Conservation (phyloP, 2,113 vertebrate species). For the Siphamia tubifer region DNA sequence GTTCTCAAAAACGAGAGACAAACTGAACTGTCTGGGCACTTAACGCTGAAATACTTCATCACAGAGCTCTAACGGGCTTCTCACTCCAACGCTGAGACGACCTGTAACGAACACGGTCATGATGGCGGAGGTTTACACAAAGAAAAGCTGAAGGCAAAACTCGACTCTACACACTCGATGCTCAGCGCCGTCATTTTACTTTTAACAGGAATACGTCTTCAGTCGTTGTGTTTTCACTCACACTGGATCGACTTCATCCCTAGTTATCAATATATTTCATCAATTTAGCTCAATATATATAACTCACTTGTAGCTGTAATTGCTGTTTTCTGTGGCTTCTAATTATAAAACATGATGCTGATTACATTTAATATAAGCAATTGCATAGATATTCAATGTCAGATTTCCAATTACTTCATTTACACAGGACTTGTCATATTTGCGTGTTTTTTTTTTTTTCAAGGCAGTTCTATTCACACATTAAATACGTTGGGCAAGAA, state of each 20-base stretch:
- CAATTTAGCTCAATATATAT: too few species aligned
- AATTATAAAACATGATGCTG: too few species aligned
- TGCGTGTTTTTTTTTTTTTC: background rate
- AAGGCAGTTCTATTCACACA: background rate
- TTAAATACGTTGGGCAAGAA: background rate
- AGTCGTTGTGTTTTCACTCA: too few species aligned
- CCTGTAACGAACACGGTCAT: background rate
- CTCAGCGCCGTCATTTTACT: background rate
- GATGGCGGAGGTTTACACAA: background rate
- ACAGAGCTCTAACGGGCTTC: background rate
- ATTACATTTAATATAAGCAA: too few species aligned
- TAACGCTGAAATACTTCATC: background rate
- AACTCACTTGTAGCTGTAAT: too few species aligned
- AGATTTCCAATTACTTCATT: slow-evolving; percentile 6
- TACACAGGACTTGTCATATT: background rate
- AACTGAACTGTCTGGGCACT: background rate
- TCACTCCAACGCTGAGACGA: slow-evolving; percentile 10
- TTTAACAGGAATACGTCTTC: too few species aligned
- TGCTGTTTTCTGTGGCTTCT: too few species aligned
- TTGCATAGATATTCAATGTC: slow-evolving; percentile 56
- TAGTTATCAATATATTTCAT: too few species aligned
- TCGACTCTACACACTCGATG: background rate
- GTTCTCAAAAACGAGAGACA: background rate
- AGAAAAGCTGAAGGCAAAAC: background rate
- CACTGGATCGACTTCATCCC: too few species aligned